phyloP scores from a whole-genome alignment of 2,888 invertebrate genomes.

The Himalopsyche japonica region DNA sequence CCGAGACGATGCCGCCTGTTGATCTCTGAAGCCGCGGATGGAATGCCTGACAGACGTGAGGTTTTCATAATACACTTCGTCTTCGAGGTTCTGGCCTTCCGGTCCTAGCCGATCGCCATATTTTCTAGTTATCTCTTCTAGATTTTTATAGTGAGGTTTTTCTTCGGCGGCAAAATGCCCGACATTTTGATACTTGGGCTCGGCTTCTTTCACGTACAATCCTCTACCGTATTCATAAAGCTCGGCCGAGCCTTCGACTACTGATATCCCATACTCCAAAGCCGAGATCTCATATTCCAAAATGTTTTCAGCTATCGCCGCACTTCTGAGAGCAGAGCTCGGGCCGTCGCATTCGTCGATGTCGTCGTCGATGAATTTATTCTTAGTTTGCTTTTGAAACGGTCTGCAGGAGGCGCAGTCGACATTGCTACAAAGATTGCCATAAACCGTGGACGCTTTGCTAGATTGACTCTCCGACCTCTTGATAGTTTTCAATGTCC shows the following conservation, averaged over 20 bases:
- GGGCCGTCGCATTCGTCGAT: slow-evolving; percentile 23
- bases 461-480: background rate
- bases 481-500: background rate
- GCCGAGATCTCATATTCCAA: slow-evolving; percentile 45
- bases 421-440: slow-evolving; percentile 6
- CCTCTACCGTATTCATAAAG: slow-evolving; percentile 49
- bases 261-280: slow-evolving; percentile 51
- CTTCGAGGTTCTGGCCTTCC: slow-evolving; percentile 59
- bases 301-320: slow-evolving; percentile 48
- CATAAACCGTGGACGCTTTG: background rate
- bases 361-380: background rate
- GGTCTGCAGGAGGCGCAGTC: background rate
- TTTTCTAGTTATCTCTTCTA: slow-evolving; percentile 59
- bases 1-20: slow-evolving; percentile 47
- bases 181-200: slow-evolving; percentile 58
- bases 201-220: slow-evolving; percentile 52
- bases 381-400: background rate
- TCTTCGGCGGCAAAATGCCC: slow-evolving; percentile 50
- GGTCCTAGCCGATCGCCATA: slow-evolving; percentile 59
- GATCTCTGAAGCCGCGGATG: slow-evolving; percentile 22
- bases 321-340: slow-evolving; percentile 40
- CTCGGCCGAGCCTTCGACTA: slow-evolving; percentile 53
- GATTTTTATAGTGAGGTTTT: slow-evolving; percentile 57
- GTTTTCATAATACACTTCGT: slow-evolving; percentile 60
- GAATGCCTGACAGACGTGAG: slow-evolving; percentile 54